Percentiles rank a stretch among this genome's conserved stretches.
These are phyloP conservation scores for Mnemiopsis leidyi DNA, from an alignment of 37 sponge, comb jelly and placozoan genomes.

Conservation along the genomic window DNA sequence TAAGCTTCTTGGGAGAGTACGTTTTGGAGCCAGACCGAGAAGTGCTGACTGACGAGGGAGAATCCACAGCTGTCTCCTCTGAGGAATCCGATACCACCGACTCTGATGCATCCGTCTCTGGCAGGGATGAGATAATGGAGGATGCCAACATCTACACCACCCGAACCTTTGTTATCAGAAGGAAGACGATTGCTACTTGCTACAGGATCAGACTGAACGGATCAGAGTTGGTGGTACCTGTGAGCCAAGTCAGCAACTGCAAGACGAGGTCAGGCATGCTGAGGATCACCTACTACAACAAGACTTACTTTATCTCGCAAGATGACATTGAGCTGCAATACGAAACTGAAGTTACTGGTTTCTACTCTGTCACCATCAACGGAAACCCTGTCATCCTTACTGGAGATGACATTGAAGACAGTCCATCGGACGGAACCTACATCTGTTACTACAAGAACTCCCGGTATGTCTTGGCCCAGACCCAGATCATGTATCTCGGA, in stretches of 20 bases:
- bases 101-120: constrained; percentile 35
- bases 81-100: constrained; percentile 15
- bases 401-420: constrained; percentile 34
- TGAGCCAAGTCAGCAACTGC: constrained; percentile 28
- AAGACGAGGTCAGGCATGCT: constrained; percentile 21
- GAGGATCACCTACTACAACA: constrained; percentile 12
- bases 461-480: constrained; percentile 15
- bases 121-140: constrained; percentile 14
- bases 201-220: constrained; percentile 49
- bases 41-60: constrained; percentile 16
- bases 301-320: neutral
- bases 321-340: constrained; percentile 37
- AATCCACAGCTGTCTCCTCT: neutral
- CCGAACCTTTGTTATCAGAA: neutral
- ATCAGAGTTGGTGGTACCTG: neutral
- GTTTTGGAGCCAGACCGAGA: constrained; percentile 17
- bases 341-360: constrained; percentile 3
- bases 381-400: constrained; percentile 34
- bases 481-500: constrained; percentile 49
- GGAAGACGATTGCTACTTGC: constrained; percentile 11
- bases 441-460: constrained; percentile 48
- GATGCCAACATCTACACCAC: constrained; percentile 36
- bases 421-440: neutral
- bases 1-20: neutral
- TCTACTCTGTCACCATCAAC: constrained; percentile 26